Percentiles rank a stretch among this genome's conserved stretches.
phyloP scores from a whole-genome alignment of 2,888 invertebrate genomes.

The Dicroscelio sp. region DNA sequence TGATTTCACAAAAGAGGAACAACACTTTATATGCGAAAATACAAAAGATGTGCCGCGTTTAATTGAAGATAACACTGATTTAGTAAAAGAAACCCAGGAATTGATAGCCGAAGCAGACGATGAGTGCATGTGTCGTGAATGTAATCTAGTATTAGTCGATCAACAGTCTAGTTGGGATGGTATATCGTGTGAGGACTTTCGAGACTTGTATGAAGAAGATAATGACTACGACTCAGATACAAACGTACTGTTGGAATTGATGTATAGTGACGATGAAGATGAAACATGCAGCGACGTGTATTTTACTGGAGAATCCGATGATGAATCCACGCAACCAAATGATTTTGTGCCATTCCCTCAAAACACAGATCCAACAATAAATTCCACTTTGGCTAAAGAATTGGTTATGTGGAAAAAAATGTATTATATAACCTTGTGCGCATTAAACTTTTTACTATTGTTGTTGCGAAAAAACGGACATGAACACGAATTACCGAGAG shows the following conservation, averaged over 20 bases:
- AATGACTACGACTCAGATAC: not conserved
- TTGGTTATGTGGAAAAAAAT: not conserved
- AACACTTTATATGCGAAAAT: not conserved
- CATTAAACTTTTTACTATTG: not conserved
- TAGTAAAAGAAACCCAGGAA: not conserved
- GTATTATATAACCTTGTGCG: not conserved
- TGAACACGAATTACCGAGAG: constrained; percentile 4
- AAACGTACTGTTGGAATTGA: not conserved
- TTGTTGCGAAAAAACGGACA: not conserved
- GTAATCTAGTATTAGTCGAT: not conserved
- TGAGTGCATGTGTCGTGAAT: not conserved
- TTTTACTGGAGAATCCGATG: constrained; percentile 1
- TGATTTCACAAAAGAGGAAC: not conserved
- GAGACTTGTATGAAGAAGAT: not conserved
- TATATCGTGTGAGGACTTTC: not conserved
- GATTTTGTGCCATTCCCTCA: not conserved
- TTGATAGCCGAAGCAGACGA: not conserved
- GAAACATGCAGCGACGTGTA: constrained; percentile 3
- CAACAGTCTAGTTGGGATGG: not conserved
- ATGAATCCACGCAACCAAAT: not conserved
- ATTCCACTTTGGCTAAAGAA: not conserved
- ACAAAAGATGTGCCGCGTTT: not conserved
- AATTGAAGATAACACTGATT: not conserved
- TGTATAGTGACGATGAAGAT: not conserved
- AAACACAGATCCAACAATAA: not conserved